Evolutionary conservation across 1,140 invertebrate genomes (phyloP).

Genomic region (Micrasema minimum): DNA sequence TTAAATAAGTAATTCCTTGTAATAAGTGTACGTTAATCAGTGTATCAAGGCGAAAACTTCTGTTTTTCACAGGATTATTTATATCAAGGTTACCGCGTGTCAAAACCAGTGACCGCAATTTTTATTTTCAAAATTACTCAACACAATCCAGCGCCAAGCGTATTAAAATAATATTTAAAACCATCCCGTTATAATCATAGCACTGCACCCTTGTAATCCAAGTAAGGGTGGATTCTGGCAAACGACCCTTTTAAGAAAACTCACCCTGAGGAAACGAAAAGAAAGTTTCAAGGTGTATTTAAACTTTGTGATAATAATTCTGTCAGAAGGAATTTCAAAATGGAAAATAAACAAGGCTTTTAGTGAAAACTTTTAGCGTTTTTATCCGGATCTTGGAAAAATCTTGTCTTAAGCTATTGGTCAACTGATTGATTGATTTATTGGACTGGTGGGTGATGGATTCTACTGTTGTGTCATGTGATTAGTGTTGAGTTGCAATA

Average conservation of each 20-base stretch:
- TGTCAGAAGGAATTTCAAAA: constrained; percentile 17
- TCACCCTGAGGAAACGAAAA: constrained; percentile 1
- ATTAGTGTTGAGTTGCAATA: constrained; percentile 33
- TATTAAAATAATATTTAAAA: constrained; percentile 29
- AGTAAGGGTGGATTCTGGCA: constrained; percentile 1
- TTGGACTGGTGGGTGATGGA: constrained; percentile 28
- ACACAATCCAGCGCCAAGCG: neutral
- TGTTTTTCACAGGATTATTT: neutral
- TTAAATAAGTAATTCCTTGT: neutral
- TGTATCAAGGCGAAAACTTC: neutral
- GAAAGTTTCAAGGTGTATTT: constrained; percentile 32
- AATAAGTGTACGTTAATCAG: neutral
- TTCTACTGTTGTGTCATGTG: constrained; percentile 21
- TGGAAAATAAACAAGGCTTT: constrained; percentile 26
- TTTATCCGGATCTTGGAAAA: constrained; percentile 33
- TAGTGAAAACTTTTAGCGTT: constrained; percentile 41
- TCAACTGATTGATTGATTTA: constrained; percentile 48
- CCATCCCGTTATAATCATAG: neutral
- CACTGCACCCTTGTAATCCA: constrained; percentile 33
- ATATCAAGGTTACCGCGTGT: neutral
- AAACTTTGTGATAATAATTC: constrained; percentile 24
- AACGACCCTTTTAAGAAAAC: constrained; percentile 17
- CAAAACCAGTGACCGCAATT: too few relatives aligned
- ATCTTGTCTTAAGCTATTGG: constrained; percentile 36
- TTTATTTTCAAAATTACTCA: neutral